phyloP scores from a whole-genome alignment of 1,140 invertebrate genomes.

The Heterodera schachtii region DNA sequence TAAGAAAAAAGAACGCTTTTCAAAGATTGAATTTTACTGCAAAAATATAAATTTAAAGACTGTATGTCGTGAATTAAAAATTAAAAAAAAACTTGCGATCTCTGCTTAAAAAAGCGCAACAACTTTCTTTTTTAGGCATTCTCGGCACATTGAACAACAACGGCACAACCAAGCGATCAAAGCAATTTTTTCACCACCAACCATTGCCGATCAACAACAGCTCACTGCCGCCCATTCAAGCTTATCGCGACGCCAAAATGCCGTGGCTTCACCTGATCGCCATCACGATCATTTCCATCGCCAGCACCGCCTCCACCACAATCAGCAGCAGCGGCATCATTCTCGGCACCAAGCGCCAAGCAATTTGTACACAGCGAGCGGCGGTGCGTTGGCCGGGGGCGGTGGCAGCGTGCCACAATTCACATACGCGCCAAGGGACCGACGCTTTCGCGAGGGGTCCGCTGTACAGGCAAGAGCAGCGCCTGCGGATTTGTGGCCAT shows the following conservation, averaged over 20 bases:
- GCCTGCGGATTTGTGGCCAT: too few species aligned
- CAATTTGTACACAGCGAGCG: constrained; percentile 4
- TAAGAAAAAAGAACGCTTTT: too few species aligned
- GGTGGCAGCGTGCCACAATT: constrained; percentile 42
- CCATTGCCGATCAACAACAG: neutral
- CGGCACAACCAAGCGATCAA: neutral
- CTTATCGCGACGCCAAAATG: neutral
- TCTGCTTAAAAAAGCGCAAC: too few species aligned
- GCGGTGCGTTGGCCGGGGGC: neutral
- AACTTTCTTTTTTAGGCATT: neutral
- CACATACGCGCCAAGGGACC: constrained; percentile 55
- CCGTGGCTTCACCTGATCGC: neutral
- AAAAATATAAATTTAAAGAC: too few species aligned
- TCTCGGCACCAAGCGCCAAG: neutral
- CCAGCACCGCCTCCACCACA: neutral
- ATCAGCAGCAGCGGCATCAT: neutral
- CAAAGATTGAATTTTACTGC: too few species aligned
- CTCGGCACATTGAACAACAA: neutral
- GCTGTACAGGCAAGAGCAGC: constrained; percentile 49
- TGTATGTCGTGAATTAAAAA: too few species aligned
- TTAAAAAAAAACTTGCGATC: too few species aligned
- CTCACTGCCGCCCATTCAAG: neutral
- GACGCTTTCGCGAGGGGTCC: constrained; percentile 57
- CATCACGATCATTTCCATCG: neutral
- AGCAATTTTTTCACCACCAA: neutral